Evolutionary conservation across 2,888 invertebrate species (phyloP), one percentile per base, ranked within the genome.

Genomic region (Zele albiditarsus): DNA sequence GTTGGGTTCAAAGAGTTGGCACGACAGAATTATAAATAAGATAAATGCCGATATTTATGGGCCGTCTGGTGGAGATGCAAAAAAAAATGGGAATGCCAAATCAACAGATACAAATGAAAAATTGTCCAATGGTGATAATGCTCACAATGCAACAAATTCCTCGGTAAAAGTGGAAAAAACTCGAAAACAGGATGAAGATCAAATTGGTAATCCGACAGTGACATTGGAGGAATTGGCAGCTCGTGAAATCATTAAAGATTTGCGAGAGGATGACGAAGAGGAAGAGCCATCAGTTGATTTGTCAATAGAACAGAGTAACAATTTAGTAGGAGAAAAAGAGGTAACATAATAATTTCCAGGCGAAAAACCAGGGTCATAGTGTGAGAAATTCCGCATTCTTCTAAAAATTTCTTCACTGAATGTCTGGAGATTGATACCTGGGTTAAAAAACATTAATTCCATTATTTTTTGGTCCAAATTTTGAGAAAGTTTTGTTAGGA

Each of bases 151-250:
- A 23, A 27, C 62, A 5, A 71, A 68, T 38, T 57, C 73, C 53
- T 66, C 58, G 23, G 62, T 25, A 58, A 65, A 67, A 14, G 72
- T 76, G 67, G 81, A 82, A 49, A 53, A 75, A 25, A 77, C 77
- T 16, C n/a, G n/a, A 16, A 66, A 77, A 38, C 81, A 85, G 63
- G 84, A 88, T 78, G 75, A 78, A 57, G 86, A 87, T 78, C 79
- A 78, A 57, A 71, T 75, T 1, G 77, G 77, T 25, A 71, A 78
- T 28, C 28, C 66, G 70, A 73, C 81, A 71, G 81, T 91, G 80
- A 90, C 91, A 2, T 83, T 93, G 74, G 95, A 96, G 75, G 93
- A 95, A 86, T 92, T 94, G 87, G 96, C 95, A 25, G 93, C 93
- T 0, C 91, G 92, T 77, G 95, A 96, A 89, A 89, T 96, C 42